A percentile compares a stretch with the other conserved stretches of the same genome.
Conservation (phyloP, 2,113 vertebrate species). For the Lamprotornis superbus region DNA sequence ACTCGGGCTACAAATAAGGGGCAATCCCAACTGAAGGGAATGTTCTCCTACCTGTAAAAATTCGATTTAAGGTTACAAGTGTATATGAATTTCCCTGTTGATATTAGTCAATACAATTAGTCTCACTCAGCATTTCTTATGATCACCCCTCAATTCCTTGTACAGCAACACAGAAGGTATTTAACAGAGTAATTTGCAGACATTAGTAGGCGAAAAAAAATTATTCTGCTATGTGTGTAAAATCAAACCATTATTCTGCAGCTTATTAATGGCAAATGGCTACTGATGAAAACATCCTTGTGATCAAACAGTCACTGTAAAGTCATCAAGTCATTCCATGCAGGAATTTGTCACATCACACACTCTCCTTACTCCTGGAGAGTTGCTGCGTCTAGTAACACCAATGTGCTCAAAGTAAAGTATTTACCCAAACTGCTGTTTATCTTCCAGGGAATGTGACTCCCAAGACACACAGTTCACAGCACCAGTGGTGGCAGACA, state of each 20-base stretch:
- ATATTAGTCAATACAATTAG: neutral
- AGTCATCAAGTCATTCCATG: neutral
- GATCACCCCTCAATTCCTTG: neutral
- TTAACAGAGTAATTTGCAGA: neutral
- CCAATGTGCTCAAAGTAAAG: neutral
- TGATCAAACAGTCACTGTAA: neutral
- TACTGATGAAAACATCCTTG: neutral
- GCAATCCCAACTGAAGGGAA: too few relatives aligned
- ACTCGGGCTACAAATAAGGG: neutral
- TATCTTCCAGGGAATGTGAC: neutral
- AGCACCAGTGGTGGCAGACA: neutral
- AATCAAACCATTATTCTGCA: neutral
- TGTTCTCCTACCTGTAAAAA: neutral
- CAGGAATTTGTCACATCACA: neutral
- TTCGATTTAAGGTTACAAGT: neutral
- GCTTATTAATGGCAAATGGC: neutral
- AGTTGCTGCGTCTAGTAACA: neutral
- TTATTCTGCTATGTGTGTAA: neutral
- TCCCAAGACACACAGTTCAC: rapidly evolving
- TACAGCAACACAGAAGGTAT: rapidly evolving
- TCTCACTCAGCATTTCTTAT: neutral
- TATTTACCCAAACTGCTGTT: neutral
- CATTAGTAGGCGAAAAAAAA: neutral
- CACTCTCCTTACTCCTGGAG: neutral
- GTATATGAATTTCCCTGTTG: neutral